These are phyloP conservation scores for Diarsia brunnea DNA, from an alignment of 2,888 invertebrate species.

Conservation along the genomic window DNA sequence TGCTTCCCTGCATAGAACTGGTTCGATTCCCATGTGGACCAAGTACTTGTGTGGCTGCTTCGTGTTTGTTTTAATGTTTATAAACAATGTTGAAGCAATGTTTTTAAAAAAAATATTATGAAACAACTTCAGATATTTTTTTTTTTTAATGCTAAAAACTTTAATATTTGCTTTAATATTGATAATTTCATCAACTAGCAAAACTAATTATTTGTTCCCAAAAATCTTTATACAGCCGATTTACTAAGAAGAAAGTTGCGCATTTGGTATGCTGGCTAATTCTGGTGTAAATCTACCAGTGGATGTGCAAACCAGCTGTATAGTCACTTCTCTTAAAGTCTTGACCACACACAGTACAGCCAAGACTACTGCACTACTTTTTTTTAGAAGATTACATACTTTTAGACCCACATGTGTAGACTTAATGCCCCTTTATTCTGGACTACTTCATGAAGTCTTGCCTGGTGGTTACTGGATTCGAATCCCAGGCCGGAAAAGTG, in stretches of 20 bases:
- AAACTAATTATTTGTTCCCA: background rate
- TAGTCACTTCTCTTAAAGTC: background rate
- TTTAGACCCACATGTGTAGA: background rate
- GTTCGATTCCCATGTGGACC: background rate
- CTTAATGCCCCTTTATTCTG: background rate
- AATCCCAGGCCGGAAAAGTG: background rate
- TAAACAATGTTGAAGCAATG: too few species aligned
- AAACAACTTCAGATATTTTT: too few species aligned
- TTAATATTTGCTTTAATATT: background rate
- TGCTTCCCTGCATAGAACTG: background rate
- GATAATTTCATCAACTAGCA: background rate
- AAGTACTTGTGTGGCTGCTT: background rate
- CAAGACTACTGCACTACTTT: too few species aligned
- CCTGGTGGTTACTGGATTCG: background rate
- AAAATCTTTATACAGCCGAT: constrained; percentile 2
- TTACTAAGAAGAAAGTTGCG: background rate
- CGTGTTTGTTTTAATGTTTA: too few species aligned
- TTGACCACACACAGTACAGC: background rate
- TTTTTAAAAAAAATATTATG: background rate
- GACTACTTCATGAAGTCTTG: background rate
- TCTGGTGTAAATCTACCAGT: background rate
- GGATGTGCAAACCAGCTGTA: background rate
- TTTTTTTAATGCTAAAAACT: background rate
- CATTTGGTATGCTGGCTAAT: background rate
- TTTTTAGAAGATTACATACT: background rate